phyloP scores from a whole-genome alignment of 1,140 invertebrate genomes.

The Drosophila arizonae region DNA sequence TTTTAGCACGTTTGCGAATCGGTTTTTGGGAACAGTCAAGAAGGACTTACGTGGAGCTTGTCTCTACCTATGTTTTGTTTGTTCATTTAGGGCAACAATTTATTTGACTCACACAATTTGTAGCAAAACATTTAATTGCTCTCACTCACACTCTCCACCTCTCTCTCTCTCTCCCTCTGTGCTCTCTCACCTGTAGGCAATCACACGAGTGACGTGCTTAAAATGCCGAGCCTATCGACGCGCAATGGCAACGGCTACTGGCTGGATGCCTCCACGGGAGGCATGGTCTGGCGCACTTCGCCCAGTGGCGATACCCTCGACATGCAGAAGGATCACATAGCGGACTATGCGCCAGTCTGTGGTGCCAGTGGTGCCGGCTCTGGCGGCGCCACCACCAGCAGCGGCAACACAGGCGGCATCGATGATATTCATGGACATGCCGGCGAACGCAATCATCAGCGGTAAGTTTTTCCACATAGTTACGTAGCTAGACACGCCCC shows the following conservation, averaged over 20 bases:
- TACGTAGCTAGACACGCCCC: not conserved
- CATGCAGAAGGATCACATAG: conserved; percentile 83
- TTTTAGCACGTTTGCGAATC: not conserved
- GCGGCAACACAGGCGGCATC: conserved; percentile 43
- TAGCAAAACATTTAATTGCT: conserved; percentile 80
- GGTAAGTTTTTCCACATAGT: conserved; percentile 67
- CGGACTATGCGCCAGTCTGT: conserved; percentile 82
- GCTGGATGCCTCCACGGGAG: conserved; percentile 81
- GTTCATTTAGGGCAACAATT: conserved; percentile 74
- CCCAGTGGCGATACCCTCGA: conserved; percentile 77
- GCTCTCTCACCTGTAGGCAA: conserved; percentile 66
- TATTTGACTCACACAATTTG: conserved; percentile 69
- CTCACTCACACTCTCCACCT: conserved; percentile 26
- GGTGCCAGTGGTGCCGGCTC: conserved; percentile 52
- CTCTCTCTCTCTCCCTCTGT: not conserved
- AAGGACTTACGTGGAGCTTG: not conserved
- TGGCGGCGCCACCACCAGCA: conserved; percentile 45
- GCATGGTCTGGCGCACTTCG: conserved; percentile 82
- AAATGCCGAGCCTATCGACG: conserved; percentile 82
- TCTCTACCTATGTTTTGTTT: conserved; percentile 54
- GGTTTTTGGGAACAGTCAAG: conserved; percentile 32
- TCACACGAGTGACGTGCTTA: conserved; percentile 81
- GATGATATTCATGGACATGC: conserved; percentile 76
- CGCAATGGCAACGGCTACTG: conserved; percentile 82
- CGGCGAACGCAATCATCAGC: conserved; percentile 80